Evolutionary conservation across 1,140 invertebrate species (phyloP).

Genomic region (Leptopilina boulardi): DNA sequence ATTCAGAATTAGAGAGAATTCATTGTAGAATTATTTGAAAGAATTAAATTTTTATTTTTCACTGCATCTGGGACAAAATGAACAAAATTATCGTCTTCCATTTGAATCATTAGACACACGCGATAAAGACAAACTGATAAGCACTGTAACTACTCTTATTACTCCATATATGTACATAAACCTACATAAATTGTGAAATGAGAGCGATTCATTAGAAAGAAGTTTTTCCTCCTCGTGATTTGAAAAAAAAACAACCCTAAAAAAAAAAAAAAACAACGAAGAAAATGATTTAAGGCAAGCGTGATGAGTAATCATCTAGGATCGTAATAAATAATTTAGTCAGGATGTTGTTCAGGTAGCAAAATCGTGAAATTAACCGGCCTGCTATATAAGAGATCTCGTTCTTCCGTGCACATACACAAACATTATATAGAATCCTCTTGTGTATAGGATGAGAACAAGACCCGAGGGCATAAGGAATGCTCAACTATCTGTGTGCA

Average conservation of each 20-base stretch:
- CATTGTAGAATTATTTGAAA: no score
- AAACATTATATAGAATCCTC: not conserved
- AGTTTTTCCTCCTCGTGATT: not conserved
- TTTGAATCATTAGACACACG: not conserved
- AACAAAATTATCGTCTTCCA: not conserved
- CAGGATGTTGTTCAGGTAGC: constrained; percentile 18
- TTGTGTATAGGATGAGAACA: not conserved
- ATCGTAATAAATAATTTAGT: constrained; percentile 20
- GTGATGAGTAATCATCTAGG: constrained; percentile 13
- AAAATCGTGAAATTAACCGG: constrained; percentile 17
- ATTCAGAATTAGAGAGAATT: no score
- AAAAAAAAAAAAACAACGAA: not conserved
- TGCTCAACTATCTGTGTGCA: constrained; percentile 20
- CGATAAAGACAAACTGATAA: not conserved
- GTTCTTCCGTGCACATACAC: not conserved
- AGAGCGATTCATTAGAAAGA: not conserved
- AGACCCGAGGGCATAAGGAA: not conserved
- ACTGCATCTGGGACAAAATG: not conserved
- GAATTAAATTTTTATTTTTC: no score
- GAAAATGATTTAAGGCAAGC: not conserved
- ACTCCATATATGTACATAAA: not conserved
- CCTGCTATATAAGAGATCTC: constrained; percentile 4
- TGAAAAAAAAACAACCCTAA: not conserved
- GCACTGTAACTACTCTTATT: not conserved
- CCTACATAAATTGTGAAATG: not conserved